Evolutionary conservation across 92 coral and sea anemone species (phyloP), one percentile per base, ranked within the genome.

Genomic region (Heteractis magnifica): DNA sequence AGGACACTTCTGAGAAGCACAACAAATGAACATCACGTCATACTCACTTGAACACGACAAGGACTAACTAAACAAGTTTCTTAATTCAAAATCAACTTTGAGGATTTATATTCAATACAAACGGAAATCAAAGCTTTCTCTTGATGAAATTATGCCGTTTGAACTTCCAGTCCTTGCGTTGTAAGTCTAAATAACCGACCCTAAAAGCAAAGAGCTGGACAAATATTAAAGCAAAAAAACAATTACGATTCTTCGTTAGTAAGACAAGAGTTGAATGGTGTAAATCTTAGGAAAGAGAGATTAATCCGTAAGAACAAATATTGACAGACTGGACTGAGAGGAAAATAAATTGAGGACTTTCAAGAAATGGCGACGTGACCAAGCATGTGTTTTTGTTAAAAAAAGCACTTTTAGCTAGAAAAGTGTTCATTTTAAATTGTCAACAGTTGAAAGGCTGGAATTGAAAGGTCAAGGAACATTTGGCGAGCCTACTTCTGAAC

Each of bases 381-480:
- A 76, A 76, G 79, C 49, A 21, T 64, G 41, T 76, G 10, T 76
- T 50, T 76, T 52, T n/a, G 48, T 76, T 21, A 8, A 76, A 76
- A 76, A 52, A 76, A 55, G 3, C 79, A 51, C 79, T 76, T 76
- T 76, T 52, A 16, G 58, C 12, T n/a, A 10, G 73, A 68, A 52
- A 76, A 52, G 10, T 16, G 79, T 6, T 52, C 10, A 51, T 76
- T 20, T 14, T 10, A 51, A 7, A 76, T 8, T 68, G 79, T 51
- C 59, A 76, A 51, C 0, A 6, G 41, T 18, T n/a, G 70, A 62
- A 23, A 18, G 79, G 41, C 7, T 3, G 52, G 58, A 2, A 20
- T 4, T 76, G 13, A 0, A 55, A 76, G 34, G 60, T 26, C 50
- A 68, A 76, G 64, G 11, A 34, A 0, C 6, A 8, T 11, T 74